Conservation (phyloP, 2,888 invertebrate species). For the Margaritifera margaritifera region DNA sequence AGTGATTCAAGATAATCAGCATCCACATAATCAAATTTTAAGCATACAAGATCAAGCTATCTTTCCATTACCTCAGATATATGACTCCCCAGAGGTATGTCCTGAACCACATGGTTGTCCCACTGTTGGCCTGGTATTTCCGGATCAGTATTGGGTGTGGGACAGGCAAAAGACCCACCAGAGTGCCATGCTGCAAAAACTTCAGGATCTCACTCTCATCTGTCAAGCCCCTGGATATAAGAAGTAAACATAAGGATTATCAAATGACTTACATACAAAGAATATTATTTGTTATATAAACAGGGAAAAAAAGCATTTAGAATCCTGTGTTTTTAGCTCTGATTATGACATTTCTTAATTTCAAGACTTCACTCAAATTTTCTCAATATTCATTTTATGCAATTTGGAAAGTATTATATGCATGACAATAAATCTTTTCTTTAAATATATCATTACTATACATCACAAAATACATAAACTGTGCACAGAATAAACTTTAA, state of each 20-base stretch:
- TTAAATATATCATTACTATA: too few species aligned
- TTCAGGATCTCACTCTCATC: slow-evolving; percentile 99
- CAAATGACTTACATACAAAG: too few species aligned
- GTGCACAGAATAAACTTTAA: too few species aligned
- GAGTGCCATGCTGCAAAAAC: slow-evolving; percentile 97
- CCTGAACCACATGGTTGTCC: slow-evolving; percentile 99
- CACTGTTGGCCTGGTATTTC: slow-evolving; percentile 98
- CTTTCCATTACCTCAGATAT: slow-evolving; percentile 84
- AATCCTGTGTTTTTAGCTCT: neutral
- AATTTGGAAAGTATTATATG: too few species aligned
- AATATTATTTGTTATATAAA: too few species aligned
- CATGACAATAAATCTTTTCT: too few species aligned
- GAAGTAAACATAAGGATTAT: too few species aligned
- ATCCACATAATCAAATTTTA: too few species aligned
- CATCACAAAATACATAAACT: too few species aligned
- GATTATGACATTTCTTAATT: neutral
- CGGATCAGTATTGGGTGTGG: slow-evolving; percentile 99
- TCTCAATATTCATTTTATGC: too few species aligned
- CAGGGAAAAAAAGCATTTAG: neutral
- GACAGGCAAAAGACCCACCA: slow-evolving; percentile 92
- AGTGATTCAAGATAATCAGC: too few species aligned
- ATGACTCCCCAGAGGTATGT: slow-evolving; percentile 99
- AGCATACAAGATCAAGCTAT: too few species aligned
- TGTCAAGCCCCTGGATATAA: slow-evolving; percentile 86
- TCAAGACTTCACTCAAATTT: neutral